Evolutionary conservation across 2,888 invertebrate species (phyloP), one percentile per base, ranked within the genome.

Genomic region (Drosophila yooni): DNA sequence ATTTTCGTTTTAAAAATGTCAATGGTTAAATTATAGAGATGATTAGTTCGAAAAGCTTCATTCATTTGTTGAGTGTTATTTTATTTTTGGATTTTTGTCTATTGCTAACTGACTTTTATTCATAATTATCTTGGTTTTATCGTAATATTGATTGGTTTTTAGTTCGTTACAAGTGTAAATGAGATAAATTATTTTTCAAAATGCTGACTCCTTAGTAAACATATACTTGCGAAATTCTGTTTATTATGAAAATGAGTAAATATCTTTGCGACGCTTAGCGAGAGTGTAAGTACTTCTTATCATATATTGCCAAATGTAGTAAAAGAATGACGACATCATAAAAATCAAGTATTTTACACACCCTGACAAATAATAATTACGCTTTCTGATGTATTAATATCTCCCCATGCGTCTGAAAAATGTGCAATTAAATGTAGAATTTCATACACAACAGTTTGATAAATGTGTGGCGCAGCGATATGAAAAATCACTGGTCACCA

Each of bases 391-490:
- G 69, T 68, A 75, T 84, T 70, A 83, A 88, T 80, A 64, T 48
- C 2, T 36, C 4, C 18, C 4, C 18, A 21, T 51, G 40, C 10
- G 38, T 33, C 27, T 71, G 61, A 85, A 74, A 85, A 81, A 83
- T 79, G 33, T 61, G 51, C 58, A 70, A 69, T 76, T 71, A 84
- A 66, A 74, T 74, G 67, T 70, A 67, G 76, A 74, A 76, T 82
- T 76, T 76, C 29, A 74, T 76, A 53, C 50, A 70, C 50, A 59
- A 65, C 67, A 73, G 67, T 50, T 51, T 50, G 67, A 82, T 74
- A 82, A 82, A 79, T 60, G 31, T 40, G 57, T 36, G 46, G 59
- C 36, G 51, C 25, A 27, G 50, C 36, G 48, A 72, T 63, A 68
- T 58, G n/a, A 29, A 48, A 64, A 76, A 64, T 69, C 53, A 72